A percentile compares a stretch with the other conserved stretches of the same genome.
phyloP scores from a whole-genome alignment of 1,140 invertebrate species.

The Chlorops oryzae region DNA sequence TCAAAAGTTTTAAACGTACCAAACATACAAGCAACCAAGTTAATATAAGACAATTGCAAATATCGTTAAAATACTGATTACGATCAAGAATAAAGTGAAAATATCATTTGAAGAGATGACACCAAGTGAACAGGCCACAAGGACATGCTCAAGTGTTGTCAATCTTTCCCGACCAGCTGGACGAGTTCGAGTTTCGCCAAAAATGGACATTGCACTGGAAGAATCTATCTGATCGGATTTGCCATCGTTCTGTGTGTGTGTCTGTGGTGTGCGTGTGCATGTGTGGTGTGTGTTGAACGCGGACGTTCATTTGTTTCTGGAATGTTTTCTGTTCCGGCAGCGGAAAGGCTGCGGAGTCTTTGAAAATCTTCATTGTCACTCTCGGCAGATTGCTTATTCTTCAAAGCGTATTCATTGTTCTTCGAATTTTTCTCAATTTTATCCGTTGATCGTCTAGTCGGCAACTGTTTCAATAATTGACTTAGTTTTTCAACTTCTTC shows the following conservation, averaged over 20 bases:
- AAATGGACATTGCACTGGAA: too few relatives aligned
- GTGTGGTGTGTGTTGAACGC: too few relatives aligned
- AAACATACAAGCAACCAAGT: too few relatives aligned
- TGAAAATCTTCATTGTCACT: neutral
- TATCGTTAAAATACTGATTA: conserved; percentile 63
- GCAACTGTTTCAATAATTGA: neutral
- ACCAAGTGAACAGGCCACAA: conserved; percentile 44
- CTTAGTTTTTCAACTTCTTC: neutral
- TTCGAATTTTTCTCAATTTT: too few relatives aligned
- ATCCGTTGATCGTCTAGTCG: too few relatives aligned
- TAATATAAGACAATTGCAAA: conserved; percentile 52
- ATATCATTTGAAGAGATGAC: conserved; percentile 52
- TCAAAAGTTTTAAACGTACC: too few relatives aligned
- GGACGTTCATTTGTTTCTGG: too few relatives aligned
- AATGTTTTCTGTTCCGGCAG: conserved; percentile 18
- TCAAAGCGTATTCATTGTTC: conserved; percentile 5
- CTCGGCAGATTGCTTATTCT: conserved; percentile 15
- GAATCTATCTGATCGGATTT: too few relatives aligned
- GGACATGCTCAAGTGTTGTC: conserved; percentile 43
- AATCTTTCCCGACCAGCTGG: too few relatives aligned
- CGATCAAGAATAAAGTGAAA: conserved; percentile 59
- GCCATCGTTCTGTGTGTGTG: too few relatives aligned
- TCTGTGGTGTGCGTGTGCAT: too few relatives aligned
- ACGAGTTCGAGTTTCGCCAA: neutral
- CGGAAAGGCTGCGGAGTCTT: conserved; percentile 5